These are phyloP conservation scores for Seriola quinqueradiata DNA, from an alignment of 2,113 vertebrate species.

Conservation along the genomic window DNA sequence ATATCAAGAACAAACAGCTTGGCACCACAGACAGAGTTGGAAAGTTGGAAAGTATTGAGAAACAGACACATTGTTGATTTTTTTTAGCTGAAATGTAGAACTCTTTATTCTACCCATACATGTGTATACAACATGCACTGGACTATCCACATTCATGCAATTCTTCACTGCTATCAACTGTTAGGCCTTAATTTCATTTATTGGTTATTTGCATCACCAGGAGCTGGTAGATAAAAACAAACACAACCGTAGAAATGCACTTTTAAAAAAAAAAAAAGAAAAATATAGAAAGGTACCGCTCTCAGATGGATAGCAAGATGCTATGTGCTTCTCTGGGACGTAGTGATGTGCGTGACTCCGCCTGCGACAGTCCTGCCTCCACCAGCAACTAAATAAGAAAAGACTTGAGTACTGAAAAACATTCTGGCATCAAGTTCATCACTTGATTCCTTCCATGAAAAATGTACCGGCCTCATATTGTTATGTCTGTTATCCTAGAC, in stretches of 20 bases:
- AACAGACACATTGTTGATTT: not conserved
- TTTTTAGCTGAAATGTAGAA: not conserved
- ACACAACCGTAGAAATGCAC: not conserved
- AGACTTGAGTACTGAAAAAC: not conserved
- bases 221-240: not conserved
- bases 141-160: not conserved
- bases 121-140: not conserved
- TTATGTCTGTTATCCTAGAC: not conserved
- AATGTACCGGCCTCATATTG: not conserved
- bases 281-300: constrained; percentile 81
- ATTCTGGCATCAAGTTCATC: not conserved
- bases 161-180: not conserved
- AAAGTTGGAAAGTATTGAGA: not conserved
- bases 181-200: not conserved
- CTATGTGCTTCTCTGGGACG: constrained; percentile 83
- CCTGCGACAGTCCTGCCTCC: constrained; percentile 86
- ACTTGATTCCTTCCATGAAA: not conserved
- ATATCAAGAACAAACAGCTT: too few species aligned
- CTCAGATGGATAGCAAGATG: constrained; percentile 87
- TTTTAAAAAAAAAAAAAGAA: not conserved
- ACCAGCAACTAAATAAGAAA: constrained; percentile 87
- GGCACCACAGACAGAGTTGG: not conserved
- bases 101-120: not conserved
- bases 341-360: constrained; percentile 82
- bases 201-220: not conserved